Base-by-base conservation (phyloP, 2,113 vertebrate genomes). In the Progne subis region DNA sequence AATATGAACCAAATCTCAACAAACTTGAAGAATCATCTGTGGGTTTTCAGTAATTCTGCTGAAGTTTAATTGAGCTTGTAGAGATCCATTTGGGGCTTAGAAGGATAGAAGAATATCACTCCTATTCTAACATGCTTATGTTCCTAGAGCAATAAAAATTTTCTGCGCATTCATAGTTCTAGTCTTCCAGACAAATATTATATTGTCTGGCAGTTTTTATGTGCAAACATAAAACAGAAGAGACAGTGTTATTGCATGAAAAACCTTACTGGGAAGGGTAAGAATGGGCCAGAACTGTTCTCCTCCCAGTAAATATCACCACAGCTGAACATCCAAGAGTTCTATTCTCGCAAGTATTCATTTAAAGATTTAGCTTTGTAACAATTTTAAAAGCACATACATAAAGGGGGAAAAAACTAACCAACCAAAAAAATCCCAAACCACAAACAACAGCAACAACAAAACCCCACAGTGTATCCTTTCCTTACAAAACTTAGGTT, bases 151-250 rank as follows among this genome's bases (percentile, higher is more conserved):
- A 76, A 74, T 68, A 94, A 23, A 91, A 64, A 20, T 61, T 91
- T 83, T 71, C 57, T 86, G 72, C 69, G 82, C 72, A 44, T 84
- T 88, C 69, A 71, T 8, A 39, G 49, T 91, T 87, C 57, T 82
- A 34, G 49, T 82, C 55, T 86, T 79, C 81, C 59, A 84, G 81
- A 82, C 53, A 84, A 94, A 85, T 89, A 87, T 65, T 89, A 53
- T 44, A 68, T 56, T 41, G 53, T 82, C 85, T 91, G 46, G 53
- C 44, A 95, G 74, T 37, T 91, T 91, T 91, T 87, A 87, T 76
- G 41, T 41, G 72, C 25, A 82, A 69, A 79, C 14, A 56, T 86
- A 60, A 92, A 92, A 69, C 37, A 82, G 12, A 29, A 57, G 44
- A 82, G 72, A 75, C 46, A 72, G 41, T 71, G 94, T 94, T 68